Evolutionary conservation across 1,140 invertebrate genomes (phyloP), one percentile per base, ranked within the genome.

Genomic region (Papilio helenus): DNA sequence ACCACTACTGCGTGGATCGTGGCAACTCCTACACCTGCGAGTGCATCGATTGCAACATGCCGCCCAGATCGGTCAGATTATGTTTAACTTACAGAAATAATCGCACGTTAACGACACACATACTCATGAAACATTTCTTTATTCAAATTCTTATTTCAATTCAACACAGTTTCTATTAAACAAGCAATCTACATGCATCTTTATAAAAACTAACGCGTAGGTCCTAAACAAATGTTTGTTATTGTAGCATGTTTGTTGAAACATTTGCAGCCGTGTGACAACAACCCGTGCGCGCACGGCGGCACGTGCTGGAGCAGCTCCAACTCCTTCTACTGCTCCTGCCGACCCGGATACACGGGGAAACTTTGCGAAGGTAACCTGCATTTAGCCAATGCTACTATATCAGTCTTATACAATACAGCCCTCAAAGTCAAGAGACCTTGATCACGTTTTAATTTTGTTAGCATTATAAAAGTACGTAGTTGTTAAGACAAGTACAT

Each of bases 301-400:
- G 97, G 97, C 46, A 97, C 96, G 29, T 97, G 97, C 88, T 97
- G 96, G 96, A 97, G 96, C 85, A 96, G 96, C 80, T 95, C 96
- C n/a, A 96, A 97, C 84, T 96, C 96, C 10, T 97, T 96, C 91
- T 97, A 96, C 90, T 97, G 97, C 87, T 96, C 96, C 68, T 97
- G 97, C 85, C 94, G 96, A 55, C 96, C 97, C 0, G 97, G 97
- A 8, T 97, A 96, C 85, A 97, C 96, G 12, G 97, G 97, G n/a
- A 96, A 96, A 89, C 95, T 96, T 81, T 98, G 97, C 88, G 96
- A 97, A 96, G 96, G 96, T 96, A 83, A 79, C 8, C 20, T 16
- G 77, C 78, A 8, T 49, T 79, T 79, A 55, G 51, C n/a, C 44
- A 46, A n/a, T 20, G 51, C 9, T 55, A 55, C n/a, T n/a, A n/a